These are phyloP conservation scores for Ageneiosus marmoratus DNA, from an alignment of 2,113 vertebrate species.

Conservation along the genomic window DNA sequence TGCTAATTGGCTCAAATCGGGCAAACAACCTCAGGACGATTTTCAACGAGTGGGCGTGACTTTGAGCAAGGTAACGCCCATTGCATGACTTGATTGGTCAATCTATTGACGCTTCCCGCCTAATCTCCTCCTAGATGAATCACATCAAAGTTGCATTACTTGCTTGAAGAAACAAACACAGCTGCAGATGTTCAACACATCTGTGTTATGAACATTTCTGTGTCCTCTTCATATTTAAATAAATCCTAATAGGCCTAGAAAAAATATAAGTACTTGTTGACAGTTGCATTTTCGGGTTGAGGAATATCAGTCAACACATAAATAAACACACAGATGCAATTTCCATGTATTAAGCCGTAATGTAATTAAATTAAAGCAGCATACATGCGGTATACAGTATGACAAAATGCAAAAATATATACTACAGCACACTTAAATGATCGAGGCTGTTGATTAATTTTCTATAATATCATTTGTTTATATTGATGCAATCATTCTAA, in stretches of 20 bases:
- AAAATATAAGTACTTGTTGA: background rate
- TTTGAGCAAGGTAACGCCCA: background rate
- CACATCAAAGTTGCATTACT: background rate
- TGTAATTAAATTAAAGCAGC: no score
- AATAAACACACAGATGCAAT: background rate
- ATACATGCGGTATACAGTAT: background rate
- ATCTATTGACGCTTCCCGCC: background rate
- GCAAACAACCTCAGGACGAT: slow-evolving; percentile 26
- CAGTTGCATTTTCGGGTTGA: background rate
- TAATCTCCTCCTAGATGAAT: background rate
- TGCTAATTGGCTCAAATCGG: slow-evolving; percentile 26
- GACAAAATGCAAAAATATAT: background rate
- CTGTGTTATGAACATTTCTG: background rate
- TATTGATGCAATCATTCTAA: no score
- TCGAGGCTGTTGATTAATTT: no score
- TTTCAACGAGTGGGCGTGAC: slow-evolving; percentile 10
- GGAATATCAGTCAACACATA: background rate
- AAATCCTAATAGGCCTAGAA: background rate
- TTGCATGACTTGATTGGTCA: background rate
- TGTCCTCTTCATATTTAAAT: background rate
- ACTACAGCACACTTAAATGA: background rate
- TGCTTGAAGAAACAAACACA: slow-evolving; percentile 1
- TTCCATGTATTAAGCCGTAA: background rate
- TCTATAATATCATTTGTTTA: no score
- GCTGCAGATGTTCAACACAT: slow-evolving; percentile 2